Evolutionary conservation across 2,113 vertebrate species (phyloP).

Genomic region (Penelope pileata): DNA sequence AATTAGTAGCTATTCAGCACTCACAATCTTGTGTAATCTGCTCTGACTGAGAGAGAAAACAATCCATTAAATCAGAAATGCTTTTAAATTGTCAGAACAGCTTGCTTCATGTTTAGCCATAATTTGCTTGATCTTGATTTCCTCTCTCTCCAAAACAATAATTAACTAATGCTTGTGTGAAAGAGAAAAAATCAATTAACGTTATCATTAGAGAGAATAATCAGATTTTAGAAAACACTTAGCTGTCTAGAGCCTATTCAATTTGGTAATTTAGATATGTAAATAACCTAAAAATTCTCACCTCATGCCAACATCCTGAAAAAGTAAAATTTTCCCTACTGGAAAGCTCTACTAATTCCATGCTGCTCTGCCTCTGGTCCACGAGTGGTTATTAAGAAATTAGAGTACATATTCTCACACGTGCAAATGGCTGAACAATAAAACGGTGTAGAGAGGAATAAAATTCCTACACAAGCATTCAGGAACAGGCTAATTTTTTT

Average conservation of each 20-base stretch:
- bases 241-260: not conserved
- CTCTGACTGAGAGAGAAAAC: not conserved
- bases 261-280: not conserved
- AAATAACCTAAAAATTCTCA: not conserved
- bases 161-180: not conserved
- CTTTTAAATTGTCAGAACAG: not conserved
- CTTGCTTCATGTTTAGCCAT: not conserved
- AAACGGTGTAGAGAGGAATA: not conserved
- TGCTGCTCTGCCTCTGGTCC: not conserved
- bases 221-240: not conserved
- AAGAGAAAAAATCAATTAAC: not conserved
- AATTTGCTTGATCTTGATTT: constrained; percentile 13
- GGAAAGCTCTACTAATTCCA: not conserved
- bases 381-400: not conserved
- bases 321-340: not conserved
- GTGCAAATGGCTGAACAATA: not conserved
- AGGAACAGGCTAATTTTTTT: not conserved
- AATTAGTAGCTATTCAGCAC: constrained; percentile 5
- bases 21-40: not conserved
- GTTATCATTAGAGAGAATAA: not conserved
- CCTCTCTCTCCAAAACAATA: not conserved
- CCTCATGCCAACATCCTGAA: not conserved
- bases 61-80: constrained; percentile 1
- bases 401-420: not conserved
- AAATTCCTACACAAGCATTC: not conserved